Evolutionary conservation across 92 coral and sea anemone species (phyloP), one percentile per base, ranked within the genome.

Genomic region (Epizoanthus stellaris): DNA sequence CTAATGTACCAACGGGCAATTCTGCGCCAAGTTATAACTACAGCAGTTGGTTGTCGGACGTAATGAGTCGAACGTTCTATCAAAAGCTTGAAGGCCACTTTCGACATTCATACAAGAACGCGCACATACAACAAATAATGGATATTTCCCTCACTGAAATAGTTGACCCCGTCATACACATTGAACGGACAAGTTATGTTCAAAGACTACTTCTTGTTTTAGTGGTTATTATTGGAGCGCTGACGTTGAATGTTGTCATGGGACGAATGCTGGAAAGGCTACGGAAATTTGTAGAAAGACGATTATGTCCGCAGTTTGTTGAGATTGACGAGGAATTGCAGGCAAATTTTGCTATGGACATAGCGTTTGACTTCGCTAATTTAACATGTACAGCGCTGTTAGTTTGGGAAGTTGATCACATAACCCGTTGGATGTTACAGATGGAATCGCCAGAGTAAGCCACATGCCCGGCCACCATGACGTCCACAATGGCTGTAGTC

Each of bases 341-440:
- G 23, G 72, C 67, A 7, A 75, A 38, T 16, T 86, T 90, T 90
- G 93, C 85, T 12, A 40, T 90, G 54, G 85, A 90, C 60, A 80
- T 87, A 30, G 91, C 93, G 10, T 87, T 90, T 76, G 93, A 88
- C 52, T 81, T 90, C 45, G 91, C 67, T 1, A 90, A 90, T 77
- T 67, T 90, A 62, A 90, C 93, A 14, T 82, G 74, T 61, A 90
- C 93, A 38, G 93, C 93, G 4, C 49, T 90, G 49, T 76, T 90
- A 60, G 91, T 88, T 15, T 90, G 93, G 93, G 81, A 82, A 75
- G 81, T 87, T 4, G 87, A 90, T 56, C 64, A 90, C 53, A 43
- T 90, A 6, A 75, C 73, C 21, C 75, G 88, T 19, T 82, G 91
- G 90, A 90, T 90, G 62, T 65, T 90, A 25, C 91, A 87, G 76